phyloP scores from a whole-genome alignment of 2,888 invertebrate species.

The Agrotis ipsilon region DNA sequence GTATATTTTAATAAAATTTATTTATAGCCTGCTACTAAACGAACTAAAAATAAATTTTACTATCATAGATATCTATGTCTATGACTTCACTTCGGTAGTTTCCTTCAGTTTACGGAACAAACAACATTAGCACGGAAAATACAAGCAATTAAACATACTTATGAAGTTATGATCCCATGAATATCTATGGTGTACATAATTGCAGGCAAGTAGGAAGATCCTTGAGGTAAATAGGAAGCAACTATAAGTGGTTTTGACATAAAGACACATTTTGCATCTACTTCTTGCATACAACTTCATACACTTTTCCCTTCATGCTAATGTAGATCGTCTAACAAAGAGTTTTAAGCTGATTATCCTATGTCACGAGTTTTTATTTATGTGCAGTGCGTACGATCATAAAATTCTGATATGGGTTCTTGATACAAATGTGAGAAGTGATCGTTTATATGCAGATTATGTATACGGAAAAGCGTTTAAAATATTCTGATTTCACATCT shows the following conservation, averaged over 20 bases:
- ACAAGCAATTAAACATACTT: conserved; percentile 46
- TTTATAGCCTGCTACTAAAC: conserved; percentile 4
- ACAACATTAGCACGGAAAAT: conserved; percentile 31
- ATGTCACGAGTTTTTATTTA: conserved; percentile 30
- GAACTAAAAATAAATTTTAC: conserved; percentile 9
- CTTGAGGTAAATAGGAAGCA: conserved; percentile 67
- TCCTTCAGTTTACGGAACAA: conserved; percentile 40
- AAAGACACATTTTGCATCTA: conserved; percentile 53
- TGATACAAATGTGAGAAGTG: conserved; percentile 50
- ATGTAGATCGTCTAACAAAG: conserved; percentile 5
- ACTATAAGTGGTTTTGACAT: conserved; percentile 60
- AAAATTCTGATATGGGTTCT: conserved; percentile 33
- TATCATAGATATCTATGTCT: not conserved
- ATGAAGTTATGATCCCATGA: conserved; percentile 49
- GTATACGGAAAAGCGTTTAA: conserved; percentile 48
- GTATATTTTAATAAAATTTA: not conserved
- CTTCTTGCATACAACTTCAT: conserved; percentile 29
- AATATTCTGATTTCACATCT: conserved; percentile 45
- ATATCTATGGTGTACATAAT: conserved; percentile 57
- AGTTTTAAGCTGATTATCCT: conserved; percentile 30
- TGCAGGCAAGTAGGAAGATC: conserved; percentile 64
- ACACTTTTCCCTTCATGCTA: conserved; percentile 20
- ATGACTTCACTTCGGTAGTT: conserved; percentile 35
- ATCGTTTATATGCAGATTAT: conserved; percentile 58
- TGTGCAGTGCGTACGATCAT: conserved; percentile 41